Evolutionary conservation across 2,113 vertebrate genomes (phyloP), one percentile per base, ranked within the genome.

Genomic region (Passer domesticus): DNA sequence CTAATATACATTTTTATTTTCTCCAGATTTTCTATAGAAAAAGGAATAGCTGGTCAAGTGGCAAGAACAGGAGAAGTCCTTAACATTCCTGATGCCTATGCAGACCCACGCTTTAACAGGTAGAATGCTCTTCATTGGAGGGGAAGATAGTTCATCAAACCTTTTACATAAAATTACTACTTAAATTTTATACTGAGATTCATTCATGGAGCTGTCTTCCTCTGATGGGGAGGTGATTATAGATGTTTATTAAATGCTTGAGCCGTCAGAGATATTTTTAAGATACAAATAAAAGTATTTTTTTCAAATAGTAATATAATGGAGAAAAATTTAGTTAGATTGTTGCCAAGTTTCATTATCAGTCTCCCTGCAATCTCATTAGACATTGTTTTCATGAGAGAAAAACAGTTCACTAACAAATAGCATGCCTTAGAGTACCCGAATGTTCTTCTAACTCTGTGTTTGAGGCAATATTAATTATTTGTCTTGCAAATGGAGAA

Each of bases 61-160:
- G 99, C 99, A 88, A 98, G 98, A 96, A 99, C 99, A 41, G 99
- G 99, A 93, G 99, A 99, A 97, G 99, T 99, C 92, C 98, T 99
- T 96, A 99, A 99, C 97, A 99, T 99, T 96, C 99, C 99, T 80
- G 99, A 99, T 93, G 99, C 99, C 98, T 99, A 99, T 96, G 99
- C 99, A 97, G 99, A 99, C 96, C 99, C 99, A 33, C 99, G 99
- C 96, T 99, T 99, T 96, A 99, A 99, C 98, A 99, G 99, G 99
- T 99, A 97, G 72, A 89, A 20, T 43, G 9, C 13, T 81, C 17
- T 47, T 83, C 6, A 7, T 27, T 31, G 21, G 7, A 66, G 22
- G 13, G 8, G 9, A 68, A 70, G 15, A 28, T 20, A 80, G 25
- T 30, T 78, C 46, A 82, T 21, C 21, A 68, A 41, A 81, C 41